Evolutionary conservation across 2,113 vertebrate species (phyloP), one percentile per base, ranked within the genome.

Genomic region (Daphoenositta chrysoptera): DNA sequence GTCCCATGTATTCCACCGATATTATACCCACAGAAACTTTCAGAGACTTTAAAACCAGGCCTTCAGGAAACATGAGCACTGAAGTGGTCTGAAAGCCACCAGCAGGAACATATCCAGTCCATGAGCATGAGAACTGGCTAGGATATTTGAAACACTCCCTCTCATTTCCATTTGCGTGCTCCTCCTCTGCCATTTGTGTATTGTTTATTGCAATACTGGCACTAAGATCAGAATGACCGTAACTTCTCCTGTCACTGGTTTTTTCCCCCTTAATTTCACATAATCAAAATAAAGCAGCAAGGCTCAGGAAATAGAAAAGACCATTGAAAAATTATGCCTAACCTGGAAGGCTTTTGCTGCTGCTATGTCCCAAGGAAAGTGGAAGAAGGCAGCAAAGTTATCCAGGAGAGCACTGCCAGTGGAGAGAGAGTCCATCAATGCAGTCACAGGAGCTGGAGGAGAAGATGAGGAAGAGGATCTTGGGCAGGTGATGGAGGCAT

Each of bases 401-500:
- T 30, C 16, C 37, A 75, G 69, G 23, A 47, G 35, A 14, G 2
- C 54, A 66, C 3, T 37, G 47, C 5, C n/a, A 30, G 11, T 13
- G 53, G 31, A n/a, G 13, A 16, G 9, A 11, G 31, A n/a, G 27
- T 23, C 27, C 31, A 57, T 45, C 5, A 1, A 1, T 50, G 13
- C 26, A 22, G 45, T 27, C 15, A 15, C 20, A 21, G 54, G 40
- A 66, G 18, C 37, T 61, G 53, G 20, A 87, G 51, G 13, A 87
- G 50, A 76, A 71, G 28, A 22, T 2, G 3, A 82, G 21, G 19
- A 22, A 64, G 23, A 22, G 11, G 35, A 8, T 28, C 33, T 88
- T 16, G 37, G 64, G 47, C 39, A 61, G 45, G 39, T 0, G 2
- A 19, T 45, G 11, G 1, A 2, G 30, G 33, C 6, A 12, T 39